Base-by-base conservation (phyloP, 2,888 invertebrate genomes). In the Hirtodrosophila cameraria region DNA sequence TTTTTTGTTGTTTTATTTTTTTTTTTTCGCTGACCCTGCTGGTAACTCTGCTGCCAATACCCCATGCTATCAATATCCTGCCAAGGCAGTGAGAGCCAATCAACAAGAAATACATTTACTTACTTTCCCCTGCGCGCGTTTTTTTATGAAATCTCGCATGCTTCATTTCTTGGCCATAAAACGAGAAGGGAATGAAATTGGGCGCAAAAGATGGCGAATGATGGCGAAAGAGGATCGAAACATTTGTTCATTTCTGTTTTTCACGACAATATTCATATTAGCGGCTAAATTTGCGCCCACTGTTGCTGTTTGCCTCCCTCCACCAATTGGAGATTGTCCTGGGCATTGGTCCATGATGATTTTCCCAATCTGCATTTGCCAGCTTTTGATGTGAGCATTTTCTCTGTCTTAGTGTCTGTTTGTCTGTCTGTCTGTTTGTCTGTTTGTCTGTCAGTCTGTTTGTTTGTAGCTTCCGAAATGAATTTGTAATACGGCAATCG, bases 191-290 rank as follows among this genome's bases (percentile, higher is more conserved):
- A 27, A 27, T 16, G 35, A 15, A 59, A 42, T 35, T 53, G 58
- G 43, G 27, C 43, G n/a, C 15, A 15, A 12, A 35, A 25, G 1
- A n/a, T 2, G 23, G 11, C 28, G 4, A 11, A 0, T 2, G 13
- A 12, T n/a, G 18, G 30, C 23, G 25, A 33, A 50, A 31, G 20
- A 30, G 50, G 39, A 42, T 53, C 46, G 55, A 58, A 78, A 81
- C 60, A 81, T 77, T 79, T 83, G 81, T 69, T 82, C 84, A 83
- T 77, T 82, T 83, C 70, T 75, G 66, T 68, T 83, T 59, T 55
- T 64, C 78, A 79, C 64, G 79, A 79, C 82, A 84, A 84, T 79
- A 84, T 83, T 84, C 84, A 83, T 83, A 83, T 83, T 84, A 83
- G 82, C 82, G 84, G 77, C 65, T 77, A 84, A 77, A 81, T 77